Percentiles rank a stretch among this genome's conserved stretches.
phyloP scores from a whole-genome alignment of 2,797 vertebrate genomes.

The Acrossocheilus fasciatus region DNA sequence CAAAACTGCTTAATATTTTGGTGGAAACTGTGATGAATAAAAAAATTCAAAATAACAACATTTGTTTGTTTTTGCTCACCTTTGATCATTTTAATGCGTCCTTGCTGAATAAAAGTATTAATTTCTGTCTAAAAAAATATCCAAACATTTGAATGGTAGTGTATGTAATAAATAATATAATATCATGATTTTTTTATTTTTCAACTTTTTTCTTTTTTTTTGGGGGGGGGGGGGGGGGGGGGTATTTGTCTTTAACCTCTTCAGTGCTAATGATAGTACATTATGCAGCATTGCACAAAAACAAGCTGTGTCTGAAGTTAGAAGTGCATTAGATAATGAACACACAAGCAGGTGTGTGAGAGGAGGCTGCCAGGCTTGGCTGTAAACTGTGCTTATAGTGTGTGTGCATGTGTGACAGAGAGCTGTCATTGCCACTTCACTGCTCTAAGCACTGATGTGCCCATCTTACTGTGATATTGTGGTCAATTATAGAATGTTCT shows the following conservation, averaged over 20 bases:
- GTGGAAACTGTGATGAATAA: too few relatives aligned
- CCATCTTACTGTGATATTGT: slow-evolving; percentile 8
- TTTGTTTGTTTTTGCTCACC: too few relatives aligned
- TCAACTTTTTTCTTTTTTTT: neutral
- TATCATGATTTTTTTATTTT: neutral
- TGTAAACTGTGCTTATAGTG: slow-evolving; percentile 9
- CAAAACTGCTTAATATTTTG: neutral
- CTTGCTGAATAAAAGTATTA: too few relatives aligned
- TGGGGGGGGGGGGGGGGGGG: too few relatives aligned
- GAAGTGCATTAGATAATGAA: slow-evolving; percentile 36
- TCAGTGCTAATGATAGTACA: neutral
- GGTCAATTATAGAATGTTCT: neutral
- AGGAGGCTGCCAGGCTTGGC: slow-evolving; percentile 33
- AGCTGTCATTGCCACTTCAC: slow-evolving; percentile 55
- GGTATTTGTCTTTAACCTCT: slow-evolving; percentile 10
- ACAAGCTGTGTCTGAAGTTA: slow-evolving; percentile 13
- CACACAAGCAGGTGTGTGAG: slow-evolving; percentile 28
- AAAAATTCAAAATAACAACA: too few relatives aligned
- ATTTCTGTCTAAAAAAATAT: too few relatives aligned
- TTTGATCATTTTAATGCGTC: too few relatives aligned
- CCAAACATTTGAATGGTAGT: neutral
- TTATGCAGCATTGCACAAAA: slow-evolving; percentile 24
- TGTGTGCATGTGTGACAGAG: slow-evolving; percentile 34
- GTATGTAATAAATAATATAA: too few relatives aligned
- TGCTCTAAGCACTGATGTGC: slow-evolving; percentile 41